Conservation (phyloP, 2,888 invertebrate species). For the Ichneumoninae sp. region DNA sequence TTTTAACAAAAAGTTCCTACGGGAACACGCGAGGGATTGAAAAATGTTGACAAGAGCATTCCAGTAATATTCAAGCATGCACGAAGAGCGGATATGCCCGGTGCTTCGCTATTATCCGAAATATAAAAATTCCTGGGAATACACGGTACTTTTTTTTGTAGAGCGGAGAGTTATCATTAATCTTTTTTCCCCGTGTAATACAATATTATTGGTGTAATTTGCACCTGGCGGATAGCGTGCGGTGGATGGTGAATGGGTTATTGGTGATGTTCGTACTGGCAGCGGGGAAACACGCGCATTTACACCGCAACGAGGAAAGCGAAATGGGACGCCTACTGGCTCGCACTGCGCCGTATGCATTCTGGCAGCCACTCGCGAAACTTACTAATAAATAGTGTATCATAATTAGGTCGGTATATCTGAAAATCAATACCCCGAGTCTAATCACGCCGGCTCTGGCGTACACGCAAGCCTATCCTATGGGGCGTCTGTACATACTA, state of each 20-base stretch:
- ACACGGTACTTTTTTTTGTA: background rate
- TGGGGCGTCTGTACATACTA: background rate
- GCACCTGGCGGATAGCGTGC: slow-evolving; percentile 27
- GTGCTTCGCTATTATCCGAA: background rate
- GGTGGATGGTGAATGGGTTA: slow-evolving; percentile 10
- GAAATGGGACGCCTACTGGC: slow-evolving; percentile 22
- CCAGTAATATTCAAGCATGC: background rate
- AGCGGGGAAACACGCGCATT: slow-evolving; percentile 5
- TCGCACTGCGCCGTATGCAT: background rate
- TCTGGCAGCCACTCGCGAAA: slow-evolving; percentile 15
- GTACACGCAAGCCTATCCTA: slow-evolving; percentile 33
- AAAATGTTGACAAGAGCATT: background rate
- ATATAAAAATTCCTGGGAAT: background rate
- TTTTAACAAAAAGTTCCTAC: background rate
- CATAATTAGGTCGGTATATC: slow-evolving; percentile 39
- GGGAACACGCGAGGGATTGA: background rate
- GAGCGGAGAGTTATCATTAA: background rate
- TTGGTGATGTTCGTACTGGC: slow-evolving; percentile 23
- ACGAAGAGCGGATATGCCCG: background rate
- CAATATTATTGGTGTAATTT: slow-evolving; percentile 58
- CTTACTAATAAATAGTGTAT: slow-evolving; percentile 51
- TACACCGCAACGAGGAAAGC: slow-evolving; percentile 46
- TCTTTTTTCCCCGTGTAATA: slow-evolving; percentile 17
- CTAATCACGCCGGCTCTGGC: slow-evolving; percentile 51
- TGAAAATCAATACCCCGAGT: slow-evolving; percentile 58